Base-by-base conservation (phyloP, 2,797 vertebrate genomes). In the Esox lucius region DNA sequence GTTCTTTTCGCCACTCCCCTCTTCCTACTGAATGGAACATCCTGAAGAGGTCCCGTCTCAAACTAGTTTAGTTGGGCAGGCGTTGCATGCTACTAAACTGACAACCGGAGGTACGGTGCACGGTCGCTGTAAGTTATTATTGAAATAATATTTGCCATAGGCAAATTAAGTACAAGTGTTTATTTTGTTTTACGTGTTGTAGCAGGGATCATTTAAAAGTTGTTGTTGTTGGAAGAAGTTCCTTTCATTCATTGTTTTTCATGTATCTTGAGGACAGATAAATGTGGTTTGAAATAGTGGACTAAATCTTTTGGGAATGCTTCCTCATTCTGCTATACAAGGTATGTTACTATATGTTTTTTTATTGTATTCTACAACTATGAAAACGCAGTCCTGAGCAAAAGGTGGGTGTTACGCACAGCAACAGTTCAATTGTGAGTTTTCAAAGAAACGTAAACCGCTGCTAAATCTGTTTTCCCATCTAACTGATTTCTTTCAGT, bases 21-120 rank as follows among this genome's bases (percentile, higher is more conserved):
- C 9, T 62, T 4, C 51, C 2, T 4, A 5, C 42, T 15, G 78
- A 91, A 90, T 93, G 92, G 91, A 85, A 91, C 88, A 83, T 89
- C 84, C 90, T 73, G 80, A 83, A 90, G 78, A 61, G 79, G 76
- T 78, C 53, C 28, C 2, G 64, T 33, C 31, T 79, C 80, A 82
- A 79, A 61, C 59, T 67, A 16, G 48, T n/a, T 12, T 49, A 28
- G 7, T 46, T 46, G 22, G 56, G 51, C 26, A 16, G 78, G 5
- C 56, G 76, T 76, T 24, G 33, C 28, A 33, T 33, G 33, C 31
- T 7, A 19, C 61, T 75, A 61, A 39, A 74, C 82, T 90, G 87
- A 89, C 85, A 89, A 83, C 90, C 62, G 88, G 81, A 91, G 92
- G 90, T 90, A 72, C 26, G 16, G 46, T 16, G 33, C 3, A 70